Evolutionary conservation across 2,113 vertebrate genomes (phyloP).

Genomic region (Gymnocephalus cernua): DNA sequence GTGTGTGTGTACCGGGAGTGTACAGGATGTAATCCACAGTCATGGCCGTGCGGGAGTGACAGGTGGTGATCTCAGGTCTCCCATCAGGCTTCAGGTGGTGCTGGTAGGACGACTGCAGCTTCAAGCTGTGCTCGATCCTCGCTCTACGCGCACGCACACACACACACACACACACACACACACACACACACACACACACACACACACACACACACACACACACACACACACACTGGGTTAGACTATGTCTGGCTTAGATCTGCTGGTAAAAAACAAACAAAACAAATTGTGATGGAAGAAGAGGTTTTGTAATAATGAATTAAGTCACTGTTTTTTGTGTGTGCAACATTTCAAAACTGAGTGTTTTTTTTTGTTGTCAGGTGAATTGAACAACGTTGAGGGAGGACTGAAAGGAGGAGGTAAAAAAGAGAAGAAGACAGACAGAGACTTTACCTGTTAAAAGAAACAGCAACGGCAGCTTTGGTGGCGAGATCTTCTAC

Average conservation of each 20-base stretch:
- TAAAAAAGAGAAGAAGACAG: neutral
- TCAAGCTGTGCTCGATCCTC: slow-evolving; percentile 87
- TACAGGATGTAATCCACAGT: slow-evolving; percentile 99
- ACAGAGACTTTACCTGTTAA: slow-evolving; percentile 31
- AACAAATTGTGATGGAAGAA: neutral
- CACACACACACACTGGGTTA: neutral
- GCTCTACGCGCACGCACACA: slow-evolving; percentile 62
- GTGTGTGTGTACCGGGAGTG: slow-evolving; percentile 76
- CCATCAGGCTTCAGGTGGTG: slow-evolving; percentile 87
- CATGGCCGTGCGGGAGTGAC: slow-evolving; percentile 90
- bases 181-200: slow-evolving; percentile 9
- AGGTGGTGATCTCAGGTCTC: slow-evolving; percentile 93
- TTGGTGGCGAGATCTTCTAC: slow-evolving; percentile 25
- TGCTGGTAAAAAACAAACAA: no score
- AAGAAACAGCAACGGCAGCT: neutral
- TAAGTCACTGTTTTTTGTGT: no score
- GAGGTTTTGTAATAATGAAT: no score
- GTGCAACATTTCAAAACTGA: no score
- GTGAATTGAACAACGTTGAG: neutral
- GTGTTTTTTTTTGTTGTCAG: no score
- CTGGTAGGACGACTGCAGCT: slow-evolving; percentile 91
- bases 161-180: slow-evolving; percentile 20
- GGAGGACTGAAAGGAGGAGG: neutral
- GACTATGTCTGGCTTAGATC: no score
- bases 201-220: slow-evolving; percentile 19